Conservation (phyloP, 2,797 vertebrate genomes). For the Tadarida brasiliensis region DNA sequence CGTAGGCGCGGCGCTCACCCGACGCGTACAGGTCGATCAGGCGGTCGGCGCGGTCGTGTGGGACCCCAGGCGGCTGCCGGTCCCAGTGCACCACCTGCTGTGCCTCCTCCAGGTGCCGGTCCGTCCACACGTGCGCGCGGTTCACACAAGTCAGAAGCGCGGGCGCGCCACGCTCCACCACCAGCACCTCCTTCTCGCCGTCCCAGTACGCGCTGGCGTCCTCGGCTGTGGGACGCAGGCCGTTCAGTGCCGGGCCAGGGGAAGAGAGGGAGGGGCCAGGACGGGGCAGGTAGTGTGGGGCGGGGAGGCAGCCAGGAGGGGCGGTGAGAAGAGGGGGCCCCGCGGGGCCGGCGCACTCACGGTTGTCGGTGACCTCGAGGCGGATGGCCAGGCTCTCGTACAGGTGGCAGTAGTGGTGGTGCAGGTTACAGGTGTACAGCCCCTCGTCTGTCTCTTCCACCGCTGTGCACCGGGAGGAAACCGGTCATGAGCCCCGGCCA, state of each 20-base stretch:
- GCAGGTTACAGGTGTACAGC: constrained; percentile 96
- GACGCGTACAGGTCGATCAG: constrained; percentile 97
- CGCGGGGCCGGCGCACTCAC: constrained; percentile 84
- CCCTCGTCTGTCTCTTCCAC: constrained; percentile 92
- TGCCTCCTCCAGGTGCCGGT: constrained; percentile 93
- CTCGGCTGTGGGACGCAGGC: constrained; percentile 85
- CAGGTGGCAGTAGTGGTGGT: constrained; percentile 97
- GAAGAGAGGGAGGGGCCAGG: neutral
- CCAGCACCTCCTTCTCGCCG: constrained; percentile 93
- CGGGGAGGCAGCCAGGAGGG: neutral
- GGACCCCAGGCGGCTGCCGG: constrained; percentile 94
- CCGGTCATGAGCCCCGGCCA: neutral
- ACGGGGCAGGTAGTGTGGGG: too few species aligned
- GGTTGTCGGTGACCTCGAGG: constrained; percentile 92
- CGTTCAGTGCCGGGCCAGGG: neutral
- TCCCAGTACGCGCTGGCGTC: constrained; percentile 92
- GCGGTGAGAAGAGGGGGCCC: rapidly evolving
- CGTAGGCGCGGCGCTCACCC: constrained; percentile 94
- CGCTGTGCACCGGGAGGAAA: constrained; percentile 82
- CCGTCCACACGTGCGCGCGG: constrained; percentile 93
- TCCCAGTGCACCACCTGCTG: constrained; percentile 99
- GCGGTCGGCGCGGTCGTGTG: constrained; percentile 94
- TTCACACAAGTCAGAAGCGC: constrained; percentile 94
- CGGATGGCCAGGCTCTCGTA: constrained; percentile 93
- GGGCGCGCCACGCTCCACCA: constrained; percentile 90